Evolutionary conservation across 2,113 vertebrate species (phyloP), one percentile per base, ranked within the genome.

Genomic region (Burhinus bistriatus): DNA sequence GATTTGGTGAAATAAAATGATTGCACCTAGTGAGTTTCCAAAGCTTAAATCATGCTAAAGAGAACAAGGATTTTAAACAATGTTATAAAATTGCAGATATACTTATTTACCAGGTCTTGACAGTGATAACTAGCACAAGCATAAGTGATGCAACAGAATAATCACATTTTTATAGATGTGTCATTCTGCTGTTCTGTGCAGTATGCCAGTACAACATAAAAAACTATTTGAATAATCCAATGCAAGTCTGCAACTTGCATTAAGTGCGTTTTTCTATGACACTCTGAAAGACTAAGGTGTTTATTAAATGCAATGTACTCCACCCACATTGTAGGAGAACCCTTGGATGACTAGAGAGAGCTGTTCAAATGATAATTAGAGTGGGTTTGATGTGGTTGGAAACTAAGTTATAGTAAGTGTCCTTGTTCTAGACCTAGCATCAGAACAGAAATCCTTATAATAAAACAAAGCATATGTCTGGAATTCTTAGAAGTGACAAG

Each of bases 401-500:
- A 96, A 88, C 40, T 78, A 81, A 96, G 61, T n/a, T 73, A 89
- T 21, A 91, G 77, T 83, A 78, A 89, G 40, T 88, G 21, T 75
- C 70, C 38, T 80, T 87, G 58, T 61, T 86, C 25, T 83, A 93
- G 38, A 87, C 21, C 47, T 95, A 80, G 40, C 78, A 62, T 51
- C 45, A 96, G 59, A 93, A 89, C 15, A 95, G 42, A 76, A 64
- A 61, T 68, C 44, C 66, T 93, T 94, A 70, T 70, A 86, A 95
- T 58, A 90, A 95, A 97, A 62, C 68, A 86, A 91, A 95, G 13
- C 27, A 84, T 76, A 79, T 66, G 40, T 62, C 62, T 65, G 62
- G 11, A 78, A 93, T 68, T 87, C 94, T 96, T 83, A 93, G 57
- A 96, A 89, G 40, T 85, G 66, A 96, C 83, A 95, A 77, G 4